A percentile compares a stretch with the other conserved stretches of the same genome.
phyloP scores from a whole-genome alignment of 2,113 vertebrate species.

The Glareola pratincola region DNA sequence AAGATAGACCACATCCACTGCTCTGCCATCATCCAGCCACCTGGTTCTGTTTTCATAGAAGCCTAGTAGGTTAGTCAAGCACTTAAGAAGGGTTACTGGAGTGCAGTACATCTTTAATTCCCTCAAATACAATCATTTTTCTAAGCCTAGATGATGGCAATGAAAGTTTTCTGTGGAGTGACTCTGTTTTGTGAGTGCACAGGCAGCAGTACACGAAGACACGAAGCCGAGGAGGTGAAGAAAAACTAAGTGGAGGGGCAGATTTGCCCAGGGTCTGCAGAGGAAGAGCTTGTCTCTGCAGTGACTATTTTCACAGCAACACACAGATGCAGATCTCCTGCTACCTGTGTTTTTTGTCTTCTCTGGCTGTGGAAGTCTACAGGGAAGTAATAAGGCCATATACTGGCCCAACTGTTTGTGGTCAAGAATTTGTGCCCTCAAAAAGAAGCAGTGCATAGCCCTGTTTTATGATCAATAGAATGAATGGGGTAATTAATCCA shows the following conservation, averaged over 20 bases:
- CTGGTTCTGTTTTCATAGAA: no score
- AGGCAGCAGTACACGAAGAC: neutral
- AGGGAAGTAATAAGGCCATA: neutral
- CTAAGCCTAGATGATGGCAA: neutral
- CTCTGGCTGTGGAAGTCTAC: neutral
- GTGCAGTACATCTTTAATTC: neutral
- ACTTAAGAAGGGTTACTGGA: neutral
- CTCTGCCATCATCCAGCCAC: no score
- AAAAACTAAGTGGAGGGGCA: neutral
- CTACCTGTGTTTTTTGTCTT: neutral
- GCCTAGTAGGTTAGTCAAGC: no score
- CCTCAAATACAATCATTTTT: neutral
- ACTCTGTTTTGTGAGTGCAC: neutral
- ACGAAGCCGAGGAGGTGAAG: neutral
- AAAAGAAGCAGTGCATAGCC: neutral
- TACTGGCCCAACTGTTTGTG: neutral
- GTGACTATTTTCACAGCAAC: neutral
- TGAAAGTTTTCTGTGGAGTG: neutral
- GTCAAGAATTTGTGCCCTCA: neutral
- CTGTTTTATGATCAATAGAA: conserved; percentile 8
- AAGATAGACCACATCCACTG: no score
- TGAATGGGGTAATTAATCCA: neutral
- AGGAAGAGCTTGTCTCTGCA: neutral
- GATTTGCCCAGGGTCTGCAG: neutral
- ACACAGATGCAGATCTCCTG: neutral